Evolutionary conservation across 2,797 vertebrate species (phyloP).

Genomic region (Halcyon smyrnensis): DNA sequence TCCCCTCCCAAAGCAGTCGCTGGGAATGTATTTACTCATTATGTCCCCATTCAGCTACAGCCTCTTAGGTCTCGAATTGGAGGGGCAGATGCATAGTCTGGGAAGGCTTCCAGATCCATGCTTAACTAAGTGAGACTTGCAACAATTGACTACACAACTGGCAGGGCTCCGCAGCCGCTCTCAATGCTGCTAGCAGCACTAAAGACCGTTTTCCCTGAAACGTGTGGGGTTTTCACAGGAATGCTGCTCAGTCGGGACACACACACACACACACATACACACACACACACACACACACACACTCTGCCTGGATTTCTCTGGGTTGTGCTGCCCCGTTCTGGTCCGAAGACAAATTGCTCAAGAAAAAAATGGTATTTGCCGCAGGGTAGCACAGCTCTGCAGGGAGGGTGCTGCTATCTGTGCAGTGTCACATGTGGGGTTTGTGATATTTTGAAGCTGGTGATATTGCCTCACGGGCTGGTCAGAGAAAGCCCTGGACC

Average conservation of each 20-base stretch:
- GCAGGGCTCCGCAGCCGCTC: neutral
- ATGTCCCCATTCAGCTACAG: conserved; percentile 60
- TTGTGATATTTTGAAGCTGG: neutral
- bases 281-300: no score
- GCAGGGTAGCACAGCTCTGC: neutral
- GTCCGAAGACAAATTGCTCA: neutral
- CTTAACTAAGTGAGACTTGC: conserved; percentile 51
- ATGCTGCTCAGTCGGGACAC: neutral
- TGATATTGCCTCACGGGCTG: accelerated
- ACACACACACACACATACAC: neutral
- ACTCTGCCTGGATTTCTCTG: neutral
- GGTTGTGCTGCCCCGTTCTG: conserved; percentile 48
- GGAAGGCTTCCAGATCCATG: conserved; percentile 59
- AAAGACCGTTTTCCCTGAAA: neutral
- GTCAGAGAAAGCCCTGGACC: neutral
- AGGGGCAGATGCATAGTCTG: conserved; percentile 60
- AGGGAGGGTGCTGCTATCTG: neutral
- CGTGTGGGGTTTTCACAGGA: neutral
- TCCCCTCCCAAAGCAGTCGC: conserved; percentile 11
- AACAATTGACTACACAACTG: conserved; percentile 30
- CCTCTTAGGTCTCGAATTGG: conserved; percentile 56
- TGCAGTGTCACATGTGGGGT: neutral
- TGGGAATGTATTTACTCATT: conserved; percentile 59
- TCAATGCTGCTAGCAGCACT: neutral
- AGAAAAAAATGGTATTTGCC: neutral